Evolutionary conservation across 2,113 vertebrate genomes (phyloP).

Genomic region (Serinus canaria): DNA sequence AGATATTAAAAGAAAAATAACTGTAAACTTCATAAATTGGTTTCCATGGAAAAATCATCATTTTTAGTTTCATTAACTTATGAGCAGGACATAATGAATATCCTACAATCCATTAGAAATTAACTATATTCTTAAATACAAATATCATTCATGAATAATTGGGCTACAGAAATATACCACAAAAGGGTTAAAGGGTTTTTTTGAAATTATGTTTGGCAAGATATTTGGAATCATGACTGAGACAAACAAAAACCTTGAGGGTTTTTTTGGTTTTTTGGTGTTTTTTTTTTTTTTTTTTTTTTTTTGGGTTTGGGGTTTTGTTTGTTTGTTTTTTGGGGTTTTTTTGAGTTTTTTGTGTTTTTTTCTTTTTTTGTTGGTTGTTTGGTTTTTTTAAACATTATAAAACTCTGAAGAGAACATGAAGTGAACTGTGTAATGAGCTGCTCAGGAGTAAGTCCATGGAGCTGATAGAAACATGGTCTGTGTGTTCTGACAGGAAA

Average conservation of each 20-base stretch:
- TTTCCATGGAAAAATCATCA: neutral
- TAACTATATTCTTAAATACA: neutral
- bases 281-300: neutral
- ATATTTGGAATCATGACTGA: neutral
- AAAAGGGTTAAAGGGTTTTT: accelerated
- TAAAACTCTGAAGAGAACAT: neutral
- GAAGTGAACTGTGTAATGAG: neutral
- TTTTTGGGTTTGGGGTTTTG: neutral
- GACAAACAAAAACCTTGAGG: neutral
- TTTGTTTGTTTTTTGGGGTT: neutral
- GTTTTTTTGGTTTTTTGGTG: neutral
- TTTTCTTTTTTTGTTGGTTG: neutral
- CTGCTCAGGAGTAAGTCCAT: neutral
- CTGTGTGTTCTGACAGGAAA: neutral
- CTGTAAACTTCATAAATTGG: neutral
- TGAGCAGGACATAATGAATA: neutral
- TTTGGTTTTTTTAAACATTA: neutral
- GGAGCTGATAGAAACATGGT: neutral
- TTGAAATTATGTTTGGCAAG: neutral
- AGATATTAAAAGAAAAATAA: neutral
- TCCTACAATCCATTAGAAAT: neutral
- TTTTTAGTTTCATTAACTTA: neutral
- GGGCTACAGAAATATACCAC: neutral
- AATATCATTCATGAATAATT: neutral
- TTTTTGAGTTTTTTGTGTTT: too few species aligned